Evolutionary conservation across 2,888 invertebrate genomes (phyloP), one percentile per base, ranked within the genome.

Genomic region (Dione juno): DNA sequence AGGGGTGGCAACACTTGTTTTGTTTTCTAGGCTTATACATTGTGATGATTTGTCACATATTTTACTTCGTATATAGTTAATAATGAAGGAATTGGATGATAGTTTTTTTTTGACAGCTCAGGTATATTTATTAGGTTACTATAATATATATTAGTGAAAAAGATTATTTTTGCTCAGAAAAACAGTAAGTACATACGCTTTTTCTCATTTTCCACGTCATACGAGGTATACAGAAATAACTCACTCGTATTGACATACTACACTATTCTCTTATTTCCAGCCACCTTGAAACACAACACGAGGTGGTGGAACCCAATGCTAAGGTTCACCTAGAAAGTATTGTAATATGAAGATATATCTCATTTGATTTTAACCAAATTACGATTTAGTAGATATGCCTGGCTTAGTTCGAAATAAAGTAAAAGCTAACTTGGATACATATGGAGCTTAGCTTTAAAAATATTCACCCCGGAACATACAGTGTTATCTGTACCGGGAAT

Each of bases 401-500:
- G n/a, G n/a, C n/a, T 28, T 28, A 28, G n/a, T 1, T 9, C 3
- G 11, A 50, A 19, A 19, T 16, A 19, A 9, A 1, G 9, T 28
- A 1, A 53, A 53, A 54, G 14, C 35, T n/a, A 35, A 35, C 10
- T 10, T 35, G n/a, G 8, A 35, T 21, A 48, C 37, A 57, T 1
- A 6, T 37, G 7, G 45, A 45, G 16, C 61, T 58, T 58, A 40
- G 10, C 45, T 48, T 35, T 50, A 16, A 53, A 63, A 67, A 70
- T 57, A 69, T 43, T 45, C 70, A 66, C 61, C 68, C 68, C 70
- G 74, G 70, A 74, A 72, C 70, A 69, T 9, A 41, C 50, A 16
- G 16, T 50, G 48, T 71, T 75, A 76, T 76, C 76, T 72, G 28
- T 50, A 66, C 66, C 65, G 71, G 69, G 75, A 73, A 75, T 76